Base-by-base conservation (phyloP, 2,797 vertebrate genomes). In the Nyctibius grandis region DNA sequence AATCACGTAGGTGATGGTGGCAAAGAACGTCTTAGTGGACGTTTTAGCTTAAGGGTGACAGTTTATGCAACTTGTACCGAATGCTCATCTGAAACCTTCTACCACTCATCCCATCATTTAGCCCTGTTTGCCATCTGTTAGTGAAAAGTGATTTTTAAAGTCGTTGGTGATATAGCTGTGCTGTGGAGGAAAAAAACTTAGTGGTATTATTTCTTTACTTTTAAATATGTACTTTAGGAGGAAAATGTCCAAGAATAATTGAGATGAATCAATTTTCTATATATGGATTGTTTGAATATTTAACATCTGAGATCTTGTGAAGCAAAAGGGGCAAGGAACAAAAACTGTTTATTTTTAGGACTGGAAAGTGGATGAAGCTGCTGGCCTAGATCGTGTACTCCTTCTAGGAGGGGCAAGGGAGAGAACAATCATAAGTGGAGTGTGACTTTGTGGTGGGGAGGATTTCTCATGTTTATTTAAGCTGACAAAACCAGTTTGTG, bases 261-360 rank as follows among this genome's bases (percentile, higher is more conserved):
- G 72, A 93, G 96, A 95, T 96, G 91, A 96, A 96, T 96, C 96
- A 96, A 93, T 91, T 93, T 96, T 93, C 94, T 96, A 93, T 89
- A 92, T 84, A 91, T 65, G 85, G 89, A 75, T 80, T 92, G 73
- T 83, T 51, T 79, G 74, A 94, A 95, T 95, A 96, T 95, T 94
- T 95, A 95, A 94, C 85, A 93, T 90, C 80, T 76, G 63, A 93
- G 94, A 88, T 94, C 91, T 57, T 91, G 89, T 79, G 88, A 97
- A 94, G 83, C 51, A 31, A 88, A 86, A 95, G 90, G 96, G 96
- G 83, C 94, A 96, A 91, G 93, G 85, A 93, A 94, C 33, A 75
- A 85, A 81, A 3, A 4, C 65, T 73, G 68, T 83, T 94, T 93
- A 90, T 95, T 96, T 95, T 92, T 95, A 95, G 93, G 91, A 44